These are phyloP conservation scores for Pomatorhinus ruficollis DNA, from an alignment of 2,113 vertebrate genomes.

Conservation along the genomic window DNA sequence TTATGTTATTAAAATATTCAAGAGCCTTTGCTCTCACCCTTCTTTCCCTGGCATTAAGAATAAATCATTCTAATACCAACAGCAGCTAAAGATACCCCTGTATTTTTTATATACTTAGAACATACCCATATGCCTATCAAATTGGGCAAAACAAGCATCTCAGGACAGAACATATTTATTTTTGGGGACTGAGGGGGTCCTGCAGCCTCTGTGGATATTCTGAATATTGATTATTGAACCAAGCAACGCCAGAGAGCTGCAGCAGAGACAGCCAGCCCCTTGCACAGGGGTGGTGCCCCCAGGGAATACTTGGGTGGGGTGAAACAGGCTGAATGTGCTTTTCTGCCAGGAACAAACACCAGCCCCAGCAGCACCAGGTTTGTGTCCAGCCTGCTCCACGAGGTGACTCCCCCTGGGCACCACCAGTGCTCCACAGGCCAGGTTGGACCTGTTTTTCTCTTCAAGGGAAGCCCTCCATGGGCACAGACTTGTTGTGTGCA, in stretches of 20 bases:
- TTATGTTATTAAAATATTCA: background rate
- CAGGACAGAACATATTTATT: background rate
- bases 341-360: background rate
- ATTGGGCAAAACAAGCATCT: background rate
- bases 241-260: background rate
- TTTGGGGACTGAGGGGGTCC: background rate
- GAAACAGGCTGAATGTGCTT: fast-evolving
- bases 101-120: background rate
- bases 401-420: background rate
- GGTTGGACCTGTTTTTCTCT: background rate
- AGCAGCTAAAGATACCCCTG: background rate
- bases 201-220: background rate
- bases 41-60: background rate
- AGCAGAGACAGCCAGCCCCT: background rate
- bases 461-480: background rate
- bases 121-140: background rate
- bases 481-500: background rate
- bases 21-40: background rate
- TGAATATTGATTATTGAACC: background rate
- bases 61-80: background rate
- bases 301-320: background rate
- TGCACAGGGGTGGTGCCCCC: background rate
- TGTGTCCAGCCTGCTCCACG: background rate
- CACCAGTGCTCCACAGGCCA: background rate
- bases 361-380: background rate